A percentile compares a stretch with the other conserved stretches of the same genome.
These are phyloP conservation scores for Leptosomus discolor DNA, from an alignment of 2,113 vertebrate species.

Conservation along the genomic window DNA sequence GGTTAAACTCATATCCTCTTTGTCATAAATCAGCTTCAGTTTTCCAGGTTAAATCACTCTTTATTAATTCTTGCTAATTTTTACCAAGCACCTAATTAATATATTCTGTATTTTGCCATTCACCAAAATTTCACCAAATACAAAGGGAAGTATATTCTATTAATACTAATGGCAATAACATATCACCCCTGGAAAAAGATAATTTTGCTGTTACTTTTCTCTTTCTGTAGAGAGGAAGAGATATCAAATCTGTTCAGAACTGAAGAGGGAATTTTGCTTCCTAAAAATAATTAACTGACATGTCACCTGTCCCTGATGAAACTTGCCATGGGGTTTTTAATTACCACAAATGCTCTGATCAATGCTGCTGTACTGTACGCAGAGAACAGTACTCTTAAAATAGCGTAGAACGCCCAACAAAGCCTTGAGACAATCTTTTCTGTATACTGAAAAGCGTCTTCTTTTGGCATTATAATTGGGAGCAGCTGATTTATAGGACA, in stretches of 20 bases:
- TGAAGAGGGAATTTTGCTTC: constrained; percentile 27
- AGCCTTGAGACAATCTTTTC: background rate
- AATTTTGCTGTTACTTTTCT: background rate
- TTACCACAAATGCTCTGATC: constrained; percentile 30
- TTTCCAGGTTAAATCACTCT: background rate
- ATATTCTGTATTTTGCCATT: background rate
- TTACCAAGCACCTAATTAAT: background rate
- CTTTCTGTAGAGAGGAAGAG: background rate
- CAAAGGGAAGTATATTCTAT: background rate
- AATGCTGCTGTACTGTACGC: background rate
- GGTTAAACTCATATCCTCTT: background rate
- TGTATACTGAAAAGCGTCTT: background rate
- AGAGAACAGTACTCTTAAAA: background rate
- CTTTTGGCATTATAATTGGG: background rate
- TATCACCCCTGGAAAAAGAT: background rate
- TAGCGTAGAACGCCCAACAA: background rate
- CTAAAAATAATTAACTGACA: constrained; percentile 53
- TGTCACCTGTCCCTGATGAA: constrained; percentile 28
- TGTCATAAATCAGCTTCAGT: background rate
- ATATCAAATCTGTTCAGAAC: background rate
- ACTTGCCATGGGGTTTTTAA: constrained; percentile 42
- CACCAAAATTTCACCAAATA: background rate
- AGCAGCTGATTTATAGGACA: background rate
- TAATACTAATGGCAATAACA: background rate
- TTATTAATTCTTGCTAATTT: background rate